These are phyloP conservation scores for Heliocidaris tuberculata DNA, from an alignment of 35 echinoderm and acorn worm species.

Conservation along the genomic window DNA sequence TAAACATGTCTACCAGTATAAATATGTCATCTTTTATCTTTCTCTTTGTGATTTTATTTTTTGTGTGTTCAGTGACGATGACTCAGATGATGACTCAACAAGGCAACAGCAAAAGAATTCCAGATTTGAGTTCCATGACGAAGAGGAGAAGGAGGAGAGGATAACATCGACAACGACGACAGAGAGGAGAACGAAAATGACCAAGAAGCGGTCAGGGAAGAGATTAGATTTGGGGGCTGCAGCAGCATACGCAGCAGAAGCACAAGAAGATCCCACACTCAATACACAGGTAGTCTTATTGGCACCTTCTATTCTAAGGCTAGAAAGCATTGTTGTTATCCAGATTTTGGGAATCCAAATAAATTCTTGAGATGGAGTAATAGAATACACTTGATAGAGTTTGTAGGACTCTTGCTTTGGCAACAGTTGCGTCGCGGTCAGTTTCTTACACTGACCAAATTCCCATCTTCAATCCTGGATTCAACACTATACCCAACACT, in stretches of 20 bases:
- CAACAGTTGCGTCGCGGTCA: no score
- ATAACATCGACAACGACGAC: slow-evolving; percentile 76
- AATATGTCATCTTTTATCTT: background rate
- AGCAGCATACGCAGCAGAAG: slow-evolving; percentile 62
- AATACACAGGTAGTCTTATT: slow-evolving; percentile 37
- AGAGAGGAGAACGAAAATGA: slow-evolving; percentile 67
- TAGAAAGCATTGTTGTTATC: background rate
- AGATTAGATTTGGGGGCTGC: slow-evolving; percentile 87
- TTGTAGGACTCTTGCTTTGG: background rate
- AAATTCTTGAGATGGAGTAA: background rate
- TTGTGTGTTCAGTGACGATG: slow-evolving; percentile 61
- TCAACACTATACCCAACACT: no score
- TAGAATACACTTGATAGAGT: background rate
- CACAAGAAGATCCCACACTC: slow-evolving; percentile 59
- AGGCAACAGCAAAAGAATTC: slow-evolving; percentile 13
- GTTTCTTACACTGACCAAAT: no score
- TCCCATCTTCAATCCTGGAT: no score
- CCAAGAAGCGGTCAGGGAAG: slow-evolving; percentile 58
- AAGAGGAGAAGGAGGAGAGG: slow-evolving; percentile 82
- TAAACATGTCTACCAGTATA: no score
- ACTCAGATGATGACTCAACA: slow-evolving; percentile 59
- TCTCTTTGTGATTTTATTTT: background rate
- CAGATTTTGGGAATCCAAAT: background rate
- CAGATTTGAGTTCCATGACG: slow-evolving; percentile 74
- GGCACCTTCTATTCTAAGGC: background rate